Percentiles rank a stretch among this genome's conserved stretches.
Conservation (phyloP, 1,140 invertebrate species). For the Heliconius nattereri region DNA sequence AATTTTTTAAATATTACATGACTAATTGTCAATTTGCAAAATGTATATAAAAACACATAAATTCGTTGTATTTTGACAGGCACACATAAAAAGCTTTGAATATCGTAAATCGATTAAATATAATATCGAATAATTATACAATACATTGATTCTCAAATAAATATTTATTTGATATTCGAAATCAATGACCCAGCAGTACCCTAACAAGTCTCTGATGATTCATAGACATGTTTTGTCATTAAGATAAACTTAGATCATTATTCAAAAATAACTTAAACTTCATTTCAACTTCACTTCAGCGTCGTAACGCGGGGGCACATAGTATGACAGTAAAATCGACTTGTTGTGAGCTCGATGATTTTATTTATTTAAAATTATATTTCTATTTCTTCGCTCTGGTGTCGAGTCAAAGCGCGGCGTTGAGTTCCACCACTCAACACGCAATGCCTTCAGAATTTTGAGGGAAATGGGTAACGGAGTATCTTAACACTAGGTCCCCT, state of each 20-base stretch:
- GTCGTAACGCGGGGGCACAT: no score
- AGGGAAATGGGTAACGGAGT: no score
- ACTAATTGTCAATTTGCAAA: background rate
- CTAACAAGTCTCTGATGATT: background rate
- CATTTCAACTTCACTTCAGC: no score
- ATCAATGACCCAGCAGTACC: background rate
- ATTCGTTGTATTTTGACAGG: background rate
- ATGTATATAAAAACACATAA: background rate
- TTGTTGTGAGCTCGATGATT: no score
- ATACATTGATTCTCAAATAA: background rate
- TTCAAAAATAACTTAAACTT: background rate
- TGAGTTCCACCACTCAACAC: no score
- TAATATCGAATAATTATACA: background rate
- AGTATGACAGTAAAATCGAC: no score
- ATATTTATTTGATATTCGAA: background rate
- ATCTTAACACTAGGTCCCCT: no score
- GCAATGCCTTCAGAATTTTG: no score
- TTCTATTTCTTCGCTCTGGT: no score
- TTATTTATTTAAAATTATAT: no score
- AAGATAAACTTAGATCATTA: background rate
- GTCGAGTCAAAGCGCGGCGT: no score
- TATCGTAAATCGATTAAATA: background rate
- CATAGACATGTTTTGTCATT: background rate
- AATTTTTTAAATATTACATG: slow-evolving; percentile 15
- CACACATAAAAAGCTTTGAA: background rate